Evolutionary conservation across 1,140 invertebrate species (phyloP), one percentile per base, ranked within the genome.

Genomic region (Hycleus cichorii): DNA sequence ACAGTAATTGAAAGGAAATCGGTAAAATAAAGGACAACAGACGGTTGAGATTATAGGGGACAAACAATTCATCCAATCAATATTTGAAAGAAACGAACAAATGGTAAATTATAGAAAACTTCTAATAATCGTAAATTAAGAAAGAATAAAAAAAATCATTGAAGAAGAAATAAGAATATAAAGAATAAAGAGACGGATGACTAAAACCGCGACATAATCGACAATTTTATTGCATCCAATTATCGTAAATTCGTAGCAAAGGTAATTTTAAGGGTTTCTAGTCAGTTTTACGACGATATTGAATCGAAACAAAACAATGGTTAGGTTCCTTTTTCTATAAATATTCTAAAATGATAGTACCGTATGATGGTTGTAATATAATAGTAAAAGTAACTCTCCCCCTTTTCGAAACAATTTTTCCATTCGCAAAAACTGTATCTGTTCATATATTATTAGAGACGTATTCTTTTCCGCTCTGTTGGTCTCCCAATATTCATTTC

Each of bases 401-500:
- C 7, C 32, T 32, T 32, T 7, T 32, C 7, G 32, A 53, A 53
- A 45, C 51, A 53, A 53, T 46, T 27, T 48, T 32, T 49, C 47
- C 52, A 49, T 39, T 47, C 43, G 39, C 32, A 32, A 32, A 32
- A 32, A 32, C 7, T 50, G 47, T 52, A 47, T 60, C 59, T 60
- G 53, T 62, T 62, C 60, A 58, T 58, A 56, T 62, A 65, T 65
- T 60, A 63, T 63, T 65, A 58, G 58, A 51, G 49, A 51, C 64
- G 61, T 66, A 66, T 68, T 69, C 63, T 64, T 64, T 67, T 67
- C 64, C 57, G 54, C 58, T 49, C 50, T 51, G 53, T 46, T 52
- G 60, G 50, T 55, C 49, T 46, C 49, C 64, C 68, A 69, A 69
- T 69, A 69, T 70, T 71, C 69, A 72, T 72, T 71, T 68, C 71